Conservation (phyloP, 92 coral and sea anemone species). For the Meandrina meandrites region DNA sequence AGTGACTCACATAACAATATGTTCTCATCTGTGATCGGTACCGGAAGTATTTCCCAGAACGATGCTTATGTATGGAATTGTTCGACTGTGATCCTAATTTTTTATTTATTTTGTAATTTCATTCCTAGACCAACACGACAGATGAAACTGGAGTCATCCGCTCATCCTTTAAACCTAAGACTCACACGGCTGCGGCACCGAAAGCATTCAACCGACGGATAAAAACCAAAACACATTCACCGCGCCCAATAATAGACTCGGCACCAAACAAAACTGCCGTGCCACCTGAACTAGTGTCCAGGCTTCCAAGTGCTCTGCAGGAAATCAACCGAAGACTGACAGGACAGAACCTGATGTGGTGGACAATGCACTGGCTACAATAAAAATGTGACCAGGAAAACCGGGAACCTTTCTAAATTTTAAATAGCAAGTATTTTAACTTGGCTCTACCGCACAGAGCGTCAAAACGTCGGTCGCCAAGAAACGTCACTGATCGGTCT, state of each 20-base stretch:
- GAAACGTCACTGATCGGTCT: neutral
- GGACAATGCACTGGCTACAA: constrained; percentile 11
- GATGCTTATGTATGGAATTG: neutral
- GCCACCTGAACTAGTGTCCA: constrained; percentile 32
- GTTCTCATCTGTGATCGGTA: too few species aligned
- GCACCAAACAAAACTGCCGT: constrained; percentile 1
- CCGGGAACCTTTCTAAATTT: neutral
- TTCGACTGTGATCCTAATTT: neutral
- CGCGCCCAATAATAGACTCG: neutral
- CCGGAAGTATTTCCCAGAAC: too few species aligned
- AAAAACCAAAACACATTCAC: neutral
- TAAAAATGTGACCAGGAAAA: neutral
- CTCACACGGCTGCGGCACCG: neutral
- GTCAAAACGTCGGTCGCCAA: neutral
- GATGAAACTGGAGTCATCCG: neutral
- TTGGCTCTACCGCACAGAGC: neutral
- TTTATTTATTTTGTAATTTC: neutral
- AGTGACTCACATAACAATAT: too few species aligned
- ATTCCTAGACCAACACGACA: constrained; percentile 4
- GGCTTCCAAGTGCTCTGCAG: constrained; percentile 30
- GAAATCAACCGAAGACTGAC: constrained; percentile 22
- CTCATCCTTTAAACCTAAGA: neutral
- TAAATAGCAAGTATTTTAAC: neutral
- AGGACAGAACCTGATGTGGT: constrained; percentile 33
- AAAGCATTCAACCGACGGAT: neutral